These are phyloP conservation scores for Mesocricetus auratus DNA, from an alignment of 2,113 vertebrate species.

Conservation along the genomic window DNA sequence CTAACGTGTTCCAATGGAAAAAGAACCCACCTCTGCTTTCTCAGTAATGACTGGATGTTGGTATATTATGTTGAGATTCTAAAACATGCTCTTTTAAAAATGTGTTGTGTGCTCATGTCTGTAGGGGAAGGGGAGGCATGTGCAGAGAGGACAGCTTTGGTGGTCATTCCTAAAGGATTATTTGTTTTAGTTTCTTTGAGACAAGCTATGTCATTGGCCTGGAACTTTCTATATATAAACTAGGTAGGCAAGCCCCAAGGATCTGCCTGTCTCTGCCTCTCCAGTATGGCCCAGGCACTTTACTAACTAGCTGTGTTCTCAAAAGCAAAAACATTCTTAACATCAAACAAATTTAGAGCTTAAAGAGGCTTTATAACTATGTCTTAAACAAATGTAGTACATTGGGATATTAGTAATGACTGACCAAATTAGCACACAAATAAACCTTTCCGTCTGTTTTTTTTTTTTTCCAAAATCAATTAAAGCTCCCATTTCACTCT, in stretches of 20 bases:
- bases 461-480: neutral
- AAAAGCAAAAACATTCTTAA: neutral
- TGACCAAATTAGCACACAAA: neutral
- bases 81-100: neutral
- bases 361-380: neutral
- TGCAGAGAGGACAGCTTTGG: neutral
- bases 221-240: neutral
- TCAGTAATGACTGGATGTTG: neutral
- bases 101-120: neutral
- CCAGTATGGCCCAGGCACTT: neutral
- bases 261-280: neutral
- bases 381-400: neutral
- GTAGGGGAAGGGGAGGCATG: neutral
- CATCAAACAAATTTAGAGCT: neutral
- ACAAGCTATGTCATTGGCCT: neutral
- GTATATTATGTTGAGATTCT: conserved; percentile 23
- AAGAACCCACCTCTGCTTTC: neutral
- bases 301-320: neutral
- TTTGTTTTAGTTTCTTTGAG: neutral
- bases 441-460: neutral
- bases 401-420: neutral
- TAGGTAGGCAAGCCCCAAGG: neutral
- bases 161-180: neutral
- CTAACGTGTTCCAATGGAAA: neutral
- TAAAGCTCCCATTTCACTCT: neutral